Evolutionary conservation across 2,888 invertebrate species (phyloP).

Genomic region (Tiliacea citrago): DNA sequence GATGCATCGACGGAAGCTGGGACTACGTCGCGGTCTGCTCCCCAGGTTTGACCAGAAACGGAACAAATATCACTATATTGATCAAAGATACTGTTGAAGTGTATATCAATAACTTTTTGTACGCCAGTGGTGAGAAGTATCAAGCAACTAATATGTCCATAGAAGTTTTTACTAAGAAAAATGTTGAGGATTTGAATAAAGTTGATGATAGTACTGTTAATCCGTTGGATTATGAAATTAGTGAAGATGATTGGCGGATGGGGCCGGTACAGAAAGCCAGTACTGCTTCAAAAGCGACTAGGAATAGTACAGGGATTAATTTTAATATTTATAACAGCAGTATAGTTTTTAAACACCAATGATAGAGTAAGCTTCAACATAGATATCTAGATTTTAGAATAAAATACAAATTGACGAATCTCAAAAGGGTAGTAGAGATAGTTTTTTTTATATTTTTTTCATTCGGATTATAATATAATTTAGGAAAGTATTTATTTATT

Average conservation of each 20-base stretch:
- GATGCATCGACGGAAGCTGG: conserved; percentile 77
- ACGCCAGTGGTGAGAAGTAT: conserved; percentile 25
- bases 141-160: conserved; percentile 4
- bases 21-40: conserved; percentile 73
- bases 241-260: conserved; percentile 74
- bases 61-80: conserved; percentile 77
- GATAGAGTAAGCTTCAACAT: conserved; percentile 30
- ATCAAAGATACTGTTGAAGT: conserved; percentile 75
- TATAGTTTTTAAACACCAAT: conserved; percentile 60
- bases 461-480: no score
- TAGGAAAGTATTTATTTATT: no score
- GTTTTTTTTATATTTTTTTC: no score
- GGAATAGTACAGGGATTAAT: conserved; percentile 47
- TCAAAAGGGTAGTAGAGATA: not conserved
- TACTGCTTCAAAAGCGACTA: conserved; percentile 3
- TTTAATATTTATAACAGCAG: conserved; percentile 70
- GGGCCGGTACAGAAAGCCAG: conserved; percentile 32
- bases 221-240: conserved; percentile 69
- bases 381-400: conserved; percentile 58
- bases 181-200: conserved; percentile 18
- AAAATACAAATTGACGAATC: not conserved
- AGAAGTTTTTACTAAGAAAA: conserved; percentile 12
- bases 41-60: conserved; percentile 78
- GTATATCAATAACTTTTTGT: conserved; percentile 61
- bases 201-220: conserved; percentile 43